Conservation (phyloP, 2,113 vertebrate species). For the Nymphicus hollandicus region DNA sequence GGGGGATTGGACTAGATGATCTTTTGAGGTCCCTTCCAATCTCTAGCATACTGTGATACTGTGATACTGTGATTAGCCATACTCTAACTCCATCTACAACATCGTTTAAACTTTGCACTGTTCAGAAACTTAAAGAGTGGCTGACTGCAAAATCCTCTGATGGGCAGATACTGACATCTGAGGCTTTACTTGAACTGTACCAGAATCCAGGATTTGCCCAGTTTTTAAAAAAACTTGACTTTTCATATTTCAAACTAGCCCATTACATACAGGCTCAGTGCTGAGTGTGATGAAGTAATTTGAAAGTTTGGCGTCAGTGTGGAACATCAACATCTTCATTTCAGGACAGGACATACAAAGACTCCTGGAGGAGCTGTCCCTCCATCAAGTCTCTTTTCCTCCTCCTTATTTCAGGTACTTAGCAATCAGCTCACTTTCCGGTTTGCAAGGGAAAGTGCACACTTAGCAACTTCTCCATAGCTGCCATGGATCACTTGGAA, state of each 20-base stretch:
- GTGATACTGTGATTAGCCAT: too few relatives aligned
- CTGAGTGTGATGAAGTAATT: fast-evolving
- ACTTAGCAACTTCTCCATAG: neutral
- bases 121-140: neutral
- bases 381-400: neutral
- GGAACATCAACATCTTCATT: neutral
- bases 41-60: too few relatives aligned
- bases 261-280: fast-evolving
- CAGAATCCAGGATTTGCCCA: neutral
- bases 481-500: neutral
- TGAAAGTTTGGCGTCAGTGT: fast-evolving
- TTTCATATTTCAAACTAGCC: neutral
- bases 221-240: neutral
- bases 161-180: neutral
- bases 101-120: fast-evolving
- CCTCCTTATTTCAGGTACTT: neutral
- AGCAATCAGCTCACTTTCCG: neutral
- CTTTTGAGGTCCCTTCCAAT: too few relatives aligned
- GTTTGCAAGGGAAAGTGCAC: neutral
- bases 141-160: neutral
- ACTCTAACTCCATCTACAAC: neutral
- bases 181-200: neutral
- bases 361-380: neutral
- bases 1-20: too few relatives aligned
- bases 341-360: fast-evolving